phyloP scores from a whole-genome alignment of 2,888 invertebrate species.

The Meiosimyza platycephala region DNA sequence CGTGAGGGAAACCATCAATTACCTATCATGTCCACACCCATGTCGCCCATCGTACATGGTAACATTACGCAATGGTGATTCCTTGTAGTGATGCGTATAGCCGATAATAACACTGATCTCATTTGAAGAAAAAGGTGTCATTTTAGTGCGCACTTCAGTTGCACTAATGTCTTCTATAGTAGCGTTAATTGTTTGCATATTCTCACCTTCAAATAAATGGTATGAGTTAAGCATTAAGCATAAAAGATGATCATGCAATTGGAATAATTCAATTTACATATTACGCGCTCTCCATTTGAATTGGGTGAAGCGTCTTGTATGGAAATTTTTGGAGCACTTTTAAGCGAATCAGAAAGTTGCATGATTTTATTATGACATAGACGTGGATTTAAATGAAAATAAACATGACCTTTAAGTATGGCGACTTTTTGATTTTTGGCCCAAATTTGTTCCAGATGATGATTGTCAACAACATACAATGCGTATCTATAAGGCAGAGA shows the following conservation, averaged over 20 bases:
- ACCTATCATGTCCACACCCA: constrained; percentile 87
- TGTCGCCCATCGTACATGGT: constrained; percentile 90
- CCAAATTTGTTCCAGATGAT: constrained; percentile 75
- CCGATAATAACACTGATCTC: constrained; percentile 85
- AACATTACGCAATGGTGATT: constrained; percentile 79
- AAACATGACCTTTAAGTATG: constrained; percentile 72
- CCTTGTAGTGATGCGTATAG: constrained; percentile 87
- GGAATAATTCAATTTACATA: constrained; percentile 73
- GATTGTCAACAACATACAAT: constrained; percentile 75
- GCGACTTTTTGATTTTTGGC: constrained; percentile 66
- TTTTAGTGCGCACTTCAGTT: constrained; percentile 71
- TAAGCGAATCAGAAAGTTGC: constrained; percentile 66
- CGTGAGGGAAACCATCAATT: constrained; percentile 45
- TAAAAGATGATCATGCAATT: not conserved
- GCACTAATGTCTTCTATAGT: constrained; percentile 62
- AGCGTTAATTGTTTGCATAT: constrained; percentile 55
- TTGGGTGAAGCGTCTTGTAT: constrained; percentile 66
- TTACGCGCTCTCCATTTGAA: constrained; percentile 91
- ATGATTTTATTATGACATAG: constrained; percentile 74
- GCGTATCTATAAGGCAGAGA: constrained; percentile 64
- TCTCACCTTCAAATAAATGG: constrained; percentile 44
- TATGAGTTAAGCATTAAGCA: no score
- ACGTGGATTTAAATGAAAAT: constrained; percentile 80
- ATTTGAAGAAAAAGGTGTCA: constrained; percentile 75
- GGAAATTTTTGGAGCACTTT: constrained; percentile 45